A percentile compares a stretch with the other conserved stretches of the same genome.
These are phyloP conservation scores for Cairina moschata DNA, from an alignment of 2,113 vertebrate species.

Conservation along the genomic window DNA sequence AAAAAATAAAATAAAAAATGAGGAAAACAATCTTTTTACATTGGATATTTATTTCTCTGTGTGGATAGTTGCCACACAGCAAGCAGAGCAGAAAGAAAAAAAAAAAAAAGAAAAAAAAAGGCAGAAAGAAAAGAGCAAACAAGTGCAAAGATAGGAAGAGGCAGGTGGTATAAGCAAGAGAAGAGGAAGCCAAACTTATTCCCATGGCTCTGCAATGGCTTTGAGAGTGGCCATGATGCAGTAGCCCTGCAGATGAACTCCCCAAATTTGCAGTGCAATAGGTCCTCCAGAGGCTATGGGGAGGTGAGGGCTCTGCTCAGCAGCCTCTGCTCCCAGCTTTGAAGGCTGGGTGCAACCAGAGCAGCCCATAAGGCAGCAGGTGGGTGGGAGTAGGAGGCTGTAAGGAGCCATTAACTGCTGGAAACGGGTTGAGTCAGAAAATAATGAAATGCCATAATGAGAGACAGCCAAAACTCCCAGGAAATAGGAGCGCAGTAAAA, in stretches of 20 bases:
- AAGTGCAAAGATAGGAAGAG: not conserved
- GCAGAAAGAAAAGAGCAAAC: not conserved
- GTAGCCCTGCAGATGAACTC: not conserved
- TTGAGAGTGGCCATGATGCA: too few relatives aligned
- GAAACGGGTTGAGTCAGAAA: not conserved
- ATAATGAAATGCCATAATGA: not conserved
- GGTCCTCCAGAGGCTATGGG: rapidly evolving
- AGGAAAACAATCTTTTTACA: not conserved
- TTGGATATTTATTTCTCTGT: not conserved
- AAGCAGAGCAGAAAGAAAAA: not conserved
- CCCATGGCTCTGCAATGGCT: rapidly evolving
- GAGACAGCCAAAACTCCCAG: not conserved
- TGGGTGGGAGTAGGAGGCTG: not conserved
- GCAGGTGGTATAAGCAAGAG: rapidly evolving
- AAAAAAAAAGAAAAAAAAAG: not conserved
- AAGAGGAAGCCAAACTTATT: not conserved
- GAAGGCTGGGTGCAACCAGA: not conserved
- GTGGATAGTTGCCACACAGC: not conserved
- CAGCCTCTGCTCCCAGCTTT: rapidly evolving
- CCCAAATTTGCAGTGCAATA: not conserved
- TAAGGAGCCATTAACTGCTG: not conserved
- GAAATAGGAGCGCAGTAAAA: not conserved
- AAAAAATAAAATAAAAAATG: not conserved
- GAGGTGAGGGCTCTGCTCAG: rapidly evolving
- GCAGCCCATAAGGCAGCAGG: not conserved